A percentile compares a stretch with the other conserved stretches of the same genome.
Conservation (phyloP, 2,797 vertebrate species). For the Aplochiton taeniatus region DNA sequence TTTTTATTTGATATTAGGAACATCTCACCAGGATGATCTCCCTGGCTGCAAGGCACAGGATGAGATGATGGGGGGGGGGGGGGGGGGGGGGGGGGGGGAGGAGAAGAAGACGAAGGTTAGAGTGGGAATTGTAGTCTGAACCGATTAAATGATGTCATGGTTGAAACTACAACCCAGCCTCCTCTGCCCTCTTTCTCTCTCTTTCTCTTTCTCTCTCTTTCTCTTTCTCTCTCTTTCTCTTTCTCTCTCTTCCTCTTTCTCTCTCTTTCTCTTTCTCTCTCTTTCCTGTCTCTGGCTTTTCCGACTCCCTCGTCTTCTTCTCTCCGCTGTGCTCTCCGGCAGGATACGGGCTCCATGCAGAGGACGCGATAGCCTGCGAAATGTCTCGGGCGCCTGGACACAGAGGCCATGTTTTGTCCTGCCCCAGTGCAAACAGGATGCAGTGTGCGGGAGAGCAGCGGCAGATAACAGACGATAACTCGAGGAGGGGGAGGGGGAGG, state of each 20-base stretch:
- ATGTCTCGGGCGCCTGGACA: constrained; percentile 72
- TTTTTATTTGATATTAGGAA: constrained; percentile 33
- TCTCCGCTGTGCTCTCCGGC: no score
- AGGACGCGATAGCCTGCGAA: constrained; percentile 78
- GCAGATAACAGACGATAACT: constrained; percentile 66
- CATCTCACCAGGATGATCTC: constrained; percentile 36
- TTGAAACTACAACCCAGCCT: constrained; percentile 49
- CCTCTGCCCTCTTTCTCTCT: neutral
- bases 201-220: constrained; percentile 1
- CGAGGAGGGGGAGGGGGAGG: constrained; percentile 33
- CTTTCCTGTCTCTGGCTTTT: constrained; percentile 19
- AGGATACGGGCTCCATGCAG: constrained; percentile 71
- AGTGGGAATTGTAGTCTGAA: constrained; percentile 10
- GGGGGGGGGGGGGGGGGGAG: no score
- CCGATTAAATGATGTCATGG: constrained; percentile 52
- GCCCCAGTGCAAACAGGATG: constrained; percentile 80
- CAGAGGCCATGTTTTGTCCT: constrained; percentile 76
- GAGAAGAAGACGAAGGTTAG: neutral
- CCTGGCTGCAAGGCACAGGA: constrained; percentile 32
- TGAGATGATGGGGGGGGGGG: constrained; percentile 36
- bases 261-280: constrained; percentile 30
- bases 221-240: neutral
- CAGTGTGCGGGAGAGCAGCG: constrained; percentile 62
- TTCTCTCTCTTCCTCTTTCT: constrained; percentile 3
- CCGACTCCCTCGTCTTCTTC: constrained; percentile 15